Evolutionary conservation across 1,140 invertebrate genomes (phyloP).

Genomic region (Spodoptera frugiperda): DNA sequence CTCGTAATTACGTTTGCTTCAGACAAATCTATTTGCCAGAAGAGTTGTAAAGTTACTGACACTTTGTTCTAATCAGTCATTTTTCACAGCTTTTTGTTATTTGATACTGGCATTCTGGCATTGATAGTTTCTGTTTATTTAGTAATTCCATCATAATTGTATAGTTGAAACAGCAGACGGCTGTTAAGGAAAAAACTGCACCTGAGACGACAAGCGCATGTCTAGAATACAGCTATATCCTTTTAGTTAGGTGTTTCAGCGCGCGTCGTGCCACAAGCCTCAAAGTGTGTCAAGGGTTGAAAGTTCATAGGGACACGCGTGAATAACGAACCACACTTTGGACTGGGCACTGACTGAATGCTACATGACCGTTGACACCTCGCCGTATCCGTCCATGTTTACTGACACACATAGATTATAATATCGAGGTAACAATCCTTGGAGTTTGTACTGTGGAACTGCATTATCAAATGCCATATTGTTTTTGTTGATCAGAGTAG

Average conservation of each 20-base stretch:
- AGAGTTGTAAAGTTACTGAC: too few relatives aligned
- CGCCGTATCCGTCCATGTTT: neutral
- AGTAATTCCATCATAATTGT: too few relatives aligned
- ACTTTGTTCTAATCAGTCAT: too few relatives aligned
- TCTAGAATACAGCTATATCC: slow-evolving; percentile 5
- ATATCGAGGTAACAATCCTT: slow-evolving; percentile 12
- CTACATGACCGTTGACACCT: slow-evolving; percentile 3
- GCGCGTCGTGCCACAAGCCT: neutral
- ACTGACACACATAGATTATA: slow-evolving; percentile 39
- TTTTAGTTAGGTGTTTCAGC: slow-evolving; percentile 23
- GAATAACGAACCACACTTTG: neutral
- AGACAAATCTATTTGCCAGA: too few relatives aligned
- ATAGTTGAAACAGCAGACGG: neutral
- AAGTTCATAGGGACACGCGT: slow-evolving; percentile 30
- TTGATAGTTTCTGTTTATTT: too few relatives aligned
- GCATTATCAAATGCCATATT: neutral
- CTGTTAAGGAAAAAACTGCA: neutral
- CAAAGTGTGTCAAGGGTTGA: slow-evolving; percentile 28
- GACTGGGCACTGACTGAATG: slow-evolving; percentile 16
- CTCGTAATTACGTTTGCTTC: too few relatives aligned
- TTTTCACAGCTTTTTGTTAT: too few relatives aligned
- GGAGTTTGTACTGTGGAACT: slow-evolving; percentile 22
- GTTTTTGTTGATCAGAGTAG: neutral
- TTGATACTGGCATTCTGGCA: too few relatives aligned
- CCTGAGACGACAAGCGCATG: neutral